Evolutionary conservation across 2,113 vertebrate genomes (phyloP).

Genomic region (Lonchura striata): DNA sequence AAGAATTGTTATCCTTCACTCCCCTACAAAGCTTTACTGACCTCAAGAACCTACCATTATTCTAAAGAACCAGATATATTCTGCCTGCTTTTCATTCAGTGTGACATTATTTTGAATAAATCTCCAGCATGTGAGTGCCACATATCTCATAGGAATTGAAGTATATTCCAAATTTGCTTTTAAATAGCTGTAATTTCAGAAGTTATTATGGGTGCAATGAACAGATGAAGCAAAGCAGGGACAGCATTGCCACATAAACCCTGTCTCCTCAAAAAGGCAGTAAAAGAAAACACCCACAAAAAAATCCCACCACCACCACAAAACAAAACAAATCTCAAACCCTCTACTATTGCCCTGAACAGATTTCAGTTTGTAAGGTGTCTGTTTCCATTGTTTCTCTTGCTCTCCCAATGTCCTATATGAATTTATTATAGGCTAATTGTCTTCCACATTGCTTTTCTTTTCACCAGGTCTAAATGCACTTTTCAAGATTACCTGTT

Average conservation of each 20-base stretch:
- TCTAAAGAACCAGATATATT: not conserved
- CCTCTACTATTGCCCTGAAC: not conserved
- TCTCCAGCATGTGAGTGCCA: not conserved
- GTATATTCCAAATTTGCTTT: not conserved
- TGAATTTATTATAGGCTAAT: not conserved
- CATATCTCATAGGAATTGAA: not conserved
- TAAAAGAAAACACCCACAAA: not conserved
- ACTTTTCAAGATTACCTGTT: not conserved
- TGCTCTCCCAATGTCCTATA: not conserved
- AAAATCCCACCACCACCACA: not conserved
- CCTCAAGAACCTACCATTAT: not conserved
- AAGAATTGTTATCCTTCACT: not conserved
- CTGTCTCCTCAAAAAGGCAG: not conserved
- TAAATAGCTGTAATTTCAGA: not conserved
- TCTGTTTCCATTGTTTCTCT: not conserved
- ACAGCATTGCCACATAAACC: not conserved
- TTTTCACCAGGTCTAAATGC: not conserved
- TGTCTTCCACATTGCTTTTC: not conserved
- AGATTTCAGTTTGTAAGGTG: not conserved
- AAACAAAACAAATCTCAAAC: not conserved
- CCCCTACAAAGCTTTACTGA: not conserved
- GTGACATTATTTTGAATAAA: not conserved
- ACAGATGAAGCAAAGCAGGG: not conserved
- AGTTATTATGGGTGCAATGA: not conserved
- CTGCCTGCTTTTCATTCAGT: not conserved